Evolutionary conservation across 2,113 vertebrate genomes (phyloP), one percentile per base, ranked within the genome.

Genomic region (Leptobrachium ailaonicum): DNA sequence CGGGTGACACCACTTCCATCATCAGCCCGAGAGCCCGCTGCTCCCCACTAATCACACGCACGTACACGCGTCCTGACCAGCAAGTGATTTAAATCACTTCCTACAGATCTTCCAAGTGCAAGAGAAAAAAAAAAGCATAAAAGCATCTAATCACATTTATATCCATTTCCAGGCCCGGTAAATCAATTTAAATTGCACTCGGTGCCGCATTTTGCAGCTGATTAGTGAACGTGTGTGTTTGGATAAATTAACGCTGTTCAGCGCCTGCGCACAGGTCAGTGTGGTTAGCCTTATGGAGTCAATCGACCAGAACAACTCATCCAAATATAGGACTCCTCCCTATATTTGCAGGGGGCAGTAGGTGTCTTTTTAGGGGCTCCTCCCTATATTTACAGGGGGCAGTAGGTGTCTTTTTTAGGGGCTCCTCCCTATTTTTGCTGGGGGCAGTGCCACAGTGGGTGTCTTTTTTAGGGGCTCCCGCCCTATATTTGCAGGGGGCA

Each of bases 71-170:
- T 82, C 83, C 85, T 83, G 73, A 83, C 80, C 80, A 63, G 85
- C 90, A 87, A 91, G 91, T 93, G 90, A 90, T 90, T 90, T 89
- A 88, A 90, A 88, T 90, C 90, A 90, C 91, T 91, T 91, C 86
- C 89, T 89, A 86, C 91, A 91, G 90, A 89, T 89, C 90, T 89
- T 90, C 86, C 88, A 64, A 20, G 20, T 54, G 10, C 50, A 66
- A 54, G 56, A 63, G 40, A 60, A n/a, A 80, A 45, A 74, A 73
- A 54, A 88, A 87, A 90, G 91, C 91, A 90, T 91, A 90, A 93
- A 92, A 92, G 89, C 88, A 89, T 89, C 89, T 94, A 94, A 94
- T 95, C 92, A 90, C 91, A 90, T 94, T 93, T 92, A 92, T 92
- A 92, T 93, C 91, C 91, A 91, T 92, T 91, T 88, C 87, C 90